Percentiles rank a stretch among this genome's conserved stretches.
Conservation (phyloP, 2,888 invertebrate species). For the Horisme vitalbata region DNA sequence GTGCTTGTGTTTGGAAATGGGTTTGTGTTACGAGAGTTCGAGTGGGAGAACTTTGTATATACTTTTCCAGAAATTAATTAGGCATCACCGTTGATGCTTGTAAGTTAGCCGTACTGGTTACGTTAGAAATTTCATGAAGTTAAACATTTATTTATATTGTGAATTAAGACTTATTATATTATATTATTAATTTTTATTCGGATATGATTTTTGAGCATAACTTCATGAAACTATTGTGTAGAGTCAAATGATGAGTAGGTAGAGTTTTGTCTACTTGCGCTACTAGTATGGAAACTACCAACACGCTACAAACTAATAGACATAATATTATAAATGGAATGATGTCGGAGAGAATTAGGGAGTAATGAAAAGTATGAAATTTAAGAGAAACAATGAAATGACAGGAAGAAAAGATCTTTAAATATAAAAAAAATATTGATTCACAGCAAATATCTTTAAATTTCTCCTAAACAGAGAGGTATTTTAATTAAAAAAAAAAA, state of each 20-base stretch:
- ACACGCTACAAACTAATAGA: constrained; percentile 5
- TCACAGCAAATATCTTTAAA: too few species aligned
- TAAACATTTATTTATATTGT: too few species aligned
- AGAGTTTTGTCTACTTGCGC: constrained; percentile 30
- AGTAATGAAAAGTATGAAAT: constrained; percentile 2
- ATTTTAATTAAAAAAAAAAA: too few species aligned
- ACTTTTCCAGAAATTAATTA: neutral
- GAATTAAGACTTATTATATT: too few species aligned
- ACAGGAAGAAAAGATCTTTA: neutral
- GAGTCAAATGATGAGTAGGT: constrained; percentile 29
- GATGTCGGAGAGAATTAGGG: constrained; percentile 1
- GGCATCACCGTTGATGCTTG: constrained; percentile 8
- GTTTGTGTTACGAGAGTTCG: neutral
- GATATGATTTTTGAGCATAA: constrained; percentile 9
- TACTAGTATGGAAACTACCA: constrained; percentile 21
- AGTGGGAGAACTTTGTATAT: constrained; percentile 13
- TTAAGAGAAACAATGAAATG: neutral
- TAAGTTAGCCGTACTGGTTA: constrained; percentile 39
- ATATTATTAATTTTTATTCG: too few species aligned
- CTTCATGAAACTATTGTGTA: constrained; percentile 32
- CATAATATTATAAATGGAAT: constrained; percentile 7
- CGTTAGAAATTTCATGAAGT: constrained; percentile 36
- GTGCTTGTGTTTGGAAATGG: neutral
- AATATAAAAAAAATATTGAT: too few species aligned
- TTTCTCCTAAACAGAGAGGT: too few species aligned